A percentile compares a stretch with the other conserved stretches of the same genome.
These are phyloP conservation scores for Semicossyphus pulcher DNA, from an alignment of 2,113 vertebrate species.

Conservation along the genomic window DNA sequence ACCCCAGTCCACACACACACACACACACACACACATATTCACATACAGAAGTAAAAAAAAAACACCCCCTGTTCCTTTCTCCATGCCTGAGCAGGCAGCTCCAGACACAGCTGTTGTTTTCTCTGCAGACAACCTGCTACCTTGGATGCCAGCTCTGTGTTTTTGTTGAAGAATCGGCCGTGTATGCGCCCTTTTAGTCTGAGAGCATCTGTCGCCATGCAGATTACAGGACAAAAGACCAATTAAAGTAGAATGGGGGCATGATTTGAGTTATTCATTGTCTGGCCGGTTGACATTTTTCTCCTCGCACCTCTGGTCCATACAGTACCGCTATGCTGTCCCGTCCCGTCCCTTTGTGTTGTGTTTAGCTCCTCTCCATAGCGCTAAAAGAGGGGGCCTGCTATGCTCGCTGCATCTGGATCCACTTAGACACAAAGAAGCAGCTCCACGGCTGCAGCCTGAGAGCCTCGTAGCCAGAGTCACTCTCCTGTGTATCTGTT, in stretches of 20 bases:
- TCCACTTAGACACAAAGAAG: slow-evolving; percentile 77
- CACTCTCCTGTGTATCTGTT: slow-evolving; percentile 46
- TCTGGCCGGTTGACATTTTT: slow-evolving; percentile 4
- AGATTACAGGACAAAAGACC: slow-evolving; percentile 22
- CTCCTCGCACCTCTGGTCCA: neutral
- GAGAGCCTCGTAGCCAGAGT: slow-evolving; percentile 36
- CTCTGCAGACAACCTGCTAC: slow-evolving; percentile 71
- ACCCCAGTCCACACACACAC: slow-evolving; percentile 36
- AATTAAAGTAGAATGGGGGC: too few relatives aligned
- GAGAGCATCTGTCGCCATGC: slow-evolving; percentile 6
- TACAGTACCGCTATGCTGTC: slow-evolving; percentile 31
- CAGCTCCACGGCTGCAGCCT: slow-evolving; percentile 52
- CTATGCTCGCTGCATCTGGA: slow-evolving; percentile 76
- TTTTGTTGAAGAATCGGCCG: slow-evolving; percentile 12
- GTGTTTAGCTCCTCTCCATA: slow-evolving; percentile 61
- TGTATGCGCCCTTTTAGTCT: slow-evolving; percentile 28
- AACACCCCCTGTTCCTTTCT: slow-evolving; percentile 33
- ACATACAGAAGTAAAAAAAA: neutral
- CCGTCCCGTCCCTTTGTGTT: slow-evolving; percentile 61
- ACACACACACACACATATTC: neutral
- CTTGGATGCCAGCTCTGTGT: slow-evolving; percentile 60
- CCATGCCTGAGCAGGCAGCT: slow-evolving; percentile 54
- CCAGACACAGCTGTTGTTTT: slow-evolving; percentile 77
- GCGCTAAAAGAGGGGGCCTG: slow-evolving; percentile 64
- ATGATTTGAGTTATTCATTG: slow-evolving; percentile 9